phyloP scores from a whole-genome alignment of 2,113 vertebrate species.

The Diphyllodes magnificus region DNA sequence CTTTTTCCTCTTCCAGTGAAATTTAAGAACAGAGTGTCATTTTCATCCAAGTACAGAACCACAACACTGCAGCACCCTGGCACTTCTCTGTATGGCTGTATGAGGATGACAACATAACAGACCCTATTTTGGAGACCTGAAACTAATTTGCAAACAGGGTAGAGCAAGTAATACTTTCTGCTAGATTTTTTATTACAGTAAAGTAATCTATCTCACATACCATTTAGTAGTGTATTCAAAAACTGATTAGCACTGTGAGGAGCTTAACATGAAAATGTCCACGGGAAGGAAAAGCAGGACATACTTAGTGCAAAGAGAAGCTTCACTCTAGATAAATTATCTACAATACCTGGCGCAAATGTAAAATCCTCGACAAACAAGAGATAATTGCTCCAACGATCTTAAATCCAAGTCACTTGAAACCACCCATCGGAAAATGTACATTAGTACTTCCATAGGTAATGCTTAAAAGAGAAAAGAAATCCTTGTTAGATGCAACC shows the following conservation, averaged over 20 bases:
- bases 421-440: conserved; percentile 98
- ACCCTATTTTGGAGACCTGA: neutral
- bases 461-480: conserved; percentile 72
- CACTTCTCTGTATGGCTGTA: neutral
- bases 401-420: conserved; percentile 94
- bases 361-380: conserved; percentile 96
- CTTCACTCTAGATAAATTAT: neutral
- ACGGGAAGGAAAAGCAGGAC: neutral
- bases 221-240: neutral
- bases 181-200: neutral
- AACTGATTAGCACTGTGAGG: neutral
- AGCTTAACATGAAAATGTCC: neutral
- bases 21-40: neutral
- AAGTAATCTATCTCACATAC: neutral
- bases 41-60: neutral
- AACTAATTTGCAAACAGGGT: neutral
- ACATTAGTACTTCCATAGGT: conserved; percentile 94
- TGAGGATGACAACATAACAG: neutral
- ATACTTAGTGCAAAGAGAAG: neutral
- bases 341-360: conserved; percentile 90
- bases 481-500: neutral
- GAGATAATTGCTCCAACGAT: conserved; percentile 90
- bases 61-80: neutral
- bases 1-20: neutral
- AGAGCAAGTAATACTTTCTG: neutral